Base-by-base conservation (phyloP, 1,140 invertebrate genomes). In the Ditylenchus dipsaci region DNA sequence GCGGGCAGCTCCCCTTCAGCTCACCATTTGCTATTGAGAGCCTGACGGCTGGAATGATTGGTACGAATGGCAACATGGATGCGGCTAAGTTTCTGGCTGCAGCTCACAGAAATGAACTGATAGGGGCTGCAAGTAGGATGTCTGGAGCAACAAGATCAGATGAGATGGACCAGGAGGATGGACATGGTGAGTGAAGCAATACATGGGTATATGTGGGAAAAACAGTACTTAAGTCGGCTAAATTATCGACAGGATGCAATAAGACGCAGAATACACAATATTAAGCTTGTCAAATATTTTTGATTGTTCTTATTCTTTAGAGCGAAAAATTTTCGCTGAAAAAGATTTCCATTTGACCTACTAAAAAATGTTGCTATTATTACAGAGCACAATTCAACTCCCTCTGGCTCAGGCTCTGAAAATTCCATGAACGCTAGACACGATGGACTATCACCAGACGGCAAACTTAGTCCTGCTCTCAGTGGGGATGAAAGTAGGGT, bases 401-500 rank as follows among this genome's bases (percentile, higher is more conserved):
- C 60, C 23, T 61, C 63, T 5, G 42, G 63, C n/a, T 56, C 61
- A 8, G 26, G 19, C 29, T 23, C 19, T 5, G 65, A 30, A 43
- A 61, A 61, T 45, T 67, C 19, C 19, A 17, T 30, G 29, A 29
- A 7, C 8, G 26, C 17, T 19, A 67, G 29, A 45, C 19, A n/a
- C 1, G 62, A 67, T 43, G 59, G 29, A 29, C 1, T 66, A 21
- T 66, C 65, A 21, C 62, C 59, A 42, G 65, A 66, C 63, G 59
- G 60, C 17, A 27, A 23, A 23, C 11, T 67, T 1, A 66, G 65
- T 67, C 58, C 65, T 17, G 59, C 21, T 19, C 38, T 61, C n/a
- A 61, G 49, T 8, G 49, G 56, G 8, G 56, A 42, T 21, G 67
- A 70, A 27, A 75, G n/a, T n/a, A n/a, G n/a, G n/a, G n/a, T n/a